Percentiles rank a stretch among this genome's conserved stretches.
Evolutionary conservation across 2,113 vertebrate genomes (phyloP).

Genomic region (Pedionomus torquatus): DNA sequence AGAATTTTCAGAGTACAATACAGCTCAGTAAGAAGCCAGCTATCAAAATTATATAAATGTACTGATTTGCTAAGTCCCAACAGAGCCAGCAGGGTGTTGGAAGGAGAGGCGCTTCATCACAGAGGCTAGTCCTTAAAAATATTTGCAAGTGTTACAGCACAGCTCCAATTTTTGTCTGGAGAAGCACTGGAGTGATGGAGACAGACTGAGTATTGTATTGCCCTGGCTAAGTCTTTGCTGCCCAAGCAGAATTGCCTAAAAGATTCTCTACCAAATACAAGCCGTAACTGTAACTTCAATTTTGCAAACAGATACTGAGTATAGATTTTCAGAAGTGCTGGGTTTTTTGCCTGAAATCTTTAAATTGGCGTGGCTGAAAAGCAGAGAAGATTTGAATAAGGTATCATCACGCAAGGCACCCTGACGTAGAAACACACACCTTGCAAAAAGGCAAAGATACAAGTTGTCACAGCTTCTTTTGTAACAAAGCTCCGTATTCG

Average conservation of each 20-base stretch:
- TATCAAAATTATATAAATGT: slow-evolving; percentile 39
- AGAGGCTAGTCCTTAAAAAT: neutral
- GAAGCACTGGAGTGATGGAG: neutral
- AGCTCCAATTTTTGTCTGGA: neutral
- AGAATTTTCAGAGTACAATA: slow-evolving; percentile 26
- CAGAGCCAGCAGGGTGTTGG: neutral
- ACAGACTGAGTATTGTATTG: slow-evolving; percentile 9
- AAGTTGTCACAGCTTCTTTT: neutral
- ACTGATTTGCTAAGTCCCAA: slow-evolving; percentile 23
- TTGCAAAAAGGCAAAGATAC: neutral
- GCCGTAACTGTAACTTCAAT: neutral
- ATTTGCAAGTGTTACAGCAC: neutral
- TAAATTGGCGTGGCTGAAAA: neutral
- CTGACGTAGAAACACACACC: neutral
- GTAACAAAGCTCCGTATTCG: neutral
- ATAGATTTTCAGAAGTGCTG: neutral
- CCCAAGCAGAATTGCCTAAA: slow-evolving; percentile 16
- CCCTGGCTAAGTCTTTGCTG: slow-evolving; percentile 18
- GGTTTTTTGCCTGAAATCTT: neutral
- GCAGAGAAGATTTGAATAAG: neutral
- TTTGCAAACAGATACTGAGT: neutral
- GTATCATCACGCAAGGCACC: fast-evolving
- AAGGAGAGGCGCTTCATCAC: neutral
- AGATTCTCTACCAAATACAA: neutral
- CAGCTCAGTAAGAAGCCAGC: slow-evolving; percentile 43